Evolutionary conservation across 2,888 invertebrate genomes (phyloP), one percentile per base, ranked within the genome.

Genomic region (Diplolepis rosae): DNA sequence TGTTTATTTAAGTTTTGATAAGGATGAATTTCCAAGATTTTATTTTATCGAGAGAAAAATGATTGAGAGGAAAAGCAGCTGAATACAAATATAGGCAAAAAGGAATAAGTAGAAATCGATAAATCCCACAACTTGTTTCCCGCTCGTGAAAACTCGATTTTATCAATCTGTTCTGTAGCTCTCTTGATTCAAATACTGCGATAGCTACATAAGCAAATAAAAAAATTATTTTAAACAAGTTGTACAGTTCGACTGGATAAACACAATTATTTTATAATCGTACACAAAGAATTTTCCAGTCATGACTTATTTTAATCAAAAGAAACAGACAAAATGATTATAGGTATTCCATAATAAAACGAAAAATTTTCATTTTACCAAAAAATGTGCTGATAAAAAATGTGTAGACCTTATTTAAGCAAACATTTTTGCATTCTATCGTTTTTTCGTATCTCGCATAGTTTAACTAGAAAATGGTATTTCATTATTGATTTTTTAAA

Each of bases 91-190:
- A 39, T 61, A 39, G n/a, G n/a, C n/a, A n/a, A 35, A 61, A 61
- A 61, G 61, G 5, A 61, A 24, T 61, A 61, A 61, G 18, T 39
- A 24, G 61, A 22, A 61, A 39, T 61, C 61, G 61, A 61, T 61
- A 61, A 61, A 18, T 24, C 24, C 39, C 18, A 61, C 35, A n/a
- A 39, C 30, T 30, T 54, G 54, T 54, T 54, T 54, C 30, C 54
- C 61, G 61, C 61, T n/a, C 18, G 39, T 39, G 39, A 22, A 39
- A 39, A 61, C 61, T 61, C 61, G 61, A 61, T 61, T 61, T 35
- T 35, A 61, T 61, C 61, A 61, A 61, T 61, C 35, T 61, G 35
- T 61, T 61, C 35, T 35, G 15, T 7, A 39, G 13, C 61, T 61
- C 24, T 35, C 39, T 61, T 39, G 39, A 61, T 61, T 61, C 35